Evolutionary conservation across 2,113 vertebrate species (phyloP).

Genomic region (Tragelaphus strepsiceros): DNA sequence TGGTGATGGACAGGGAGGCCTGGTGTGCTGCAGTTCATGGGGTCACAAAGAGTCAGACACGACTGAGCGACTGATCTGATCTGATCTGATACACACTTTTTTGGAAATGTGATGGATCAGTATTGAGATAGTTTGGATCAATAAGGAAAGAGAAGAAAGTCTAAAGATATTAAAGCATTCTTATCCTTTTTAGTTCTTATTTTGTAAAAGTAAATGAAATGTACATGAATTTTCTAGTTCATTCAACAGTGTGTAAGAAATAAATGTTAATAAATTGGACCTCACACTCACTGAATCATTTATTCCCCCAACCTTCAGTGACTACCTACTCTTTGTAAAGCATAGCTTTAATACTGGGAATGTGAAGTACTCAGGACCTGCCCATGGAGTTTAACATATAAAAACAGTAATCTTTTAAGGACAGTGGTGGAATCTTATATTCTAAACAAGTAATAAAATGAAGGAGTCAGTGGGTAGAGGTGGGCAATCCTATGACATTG

Average conservation of each 20-base stretch:
- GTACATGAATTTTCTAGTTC: neutral
- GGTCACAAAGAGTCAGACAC: too few species aligned
- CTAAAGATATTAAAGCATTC: neutral
- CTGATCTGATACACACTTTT: neutral
- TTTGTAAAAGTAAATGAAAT: neutral
- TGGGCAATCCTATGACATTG: neutral
- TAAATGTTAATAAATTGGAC: neutral
- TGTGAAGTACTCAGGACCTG: neutral
- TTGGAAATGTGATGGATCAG: neutral
- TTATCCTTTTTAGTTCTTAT: neutral
- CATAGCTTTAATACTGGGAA: neutral
- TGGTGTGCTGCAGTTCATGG: too few species aligned
- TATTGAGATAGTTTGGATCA: neutral
- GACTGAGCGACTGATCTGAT: too few species aligned
- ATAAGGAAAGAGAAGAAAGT: neutral
- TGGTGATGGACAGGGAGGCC: too few species aligned
- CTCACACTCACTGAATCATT: neutral
- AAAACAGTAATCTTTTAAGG: too few species aligned
- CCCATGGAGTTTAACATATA: neutral
- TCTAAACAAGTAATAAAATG: neutral
- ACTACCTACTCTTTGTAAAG: neutral
- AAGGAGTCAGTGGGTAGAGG: neutral
- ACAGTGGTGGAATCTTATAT: neutral
- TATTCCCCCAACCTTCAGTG: neutral
- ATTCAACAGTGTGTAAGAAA: neutral